Evolutionary conservation across 2,888 invertebrate species (phyloP).

Genomic region (Neuroscelio doddi): DNA sequence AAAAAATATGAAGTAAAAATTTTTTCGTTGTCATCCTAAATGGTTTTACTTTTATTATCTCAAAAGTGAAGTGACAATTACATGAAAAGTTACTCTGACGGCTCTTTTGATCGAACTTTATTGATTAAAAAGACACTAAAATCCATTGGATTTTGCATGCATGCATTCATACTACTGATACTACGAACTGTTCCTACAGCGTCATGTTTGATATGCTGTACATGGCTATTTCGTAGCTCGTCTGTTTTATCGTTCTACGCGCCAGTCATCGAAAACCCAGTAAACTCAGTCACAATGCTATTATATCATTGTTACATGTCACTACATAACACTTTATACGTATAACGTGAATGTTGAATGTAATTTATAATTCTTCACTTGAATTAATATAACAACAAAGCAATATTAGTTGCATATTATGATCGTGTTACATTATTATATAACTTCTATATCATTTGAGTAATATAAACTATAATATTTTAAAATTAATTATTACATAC

Average conservation of each 20-base stretch:
- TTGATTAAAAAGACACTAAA: conserved; percentile 31
- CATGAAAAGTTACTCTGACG: conserved; percentile 38
- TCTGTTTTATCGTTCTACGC: conserved; percentile 11
- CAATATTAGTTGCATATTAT: too few relatives aligned
- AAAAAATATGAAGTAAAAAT: too few relatives aligned
- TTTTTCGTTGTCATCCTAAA: conserved; percentile 11
- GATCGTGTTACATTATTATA: too few relatives aligned
- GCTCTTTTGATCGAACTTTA: conserved; percentile 41
- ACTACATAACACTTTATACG: too few relatives aligned
- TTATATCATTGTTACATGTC: too few relatives aligned
- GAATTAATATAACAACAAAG: too few relatives aligned
- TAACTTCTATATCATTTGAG: too few relatives aligned
- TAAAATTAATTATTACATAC: too few relatives aligned
- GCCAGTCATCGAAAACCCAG: conserved; percentile 18
- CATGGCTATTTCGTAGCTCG: conserved; percentile 11
- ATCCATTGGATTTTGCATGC: conserved; percentile 15
- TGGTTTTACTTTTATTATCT: conserved; percentile 29
- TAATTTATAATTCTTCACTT: too few relatives aligned
- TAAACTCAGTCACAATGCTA: too few relatives aligned
- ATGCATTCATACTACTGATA: conserved; percentile 18
- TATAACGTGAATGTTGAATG: too few relatives aligned
- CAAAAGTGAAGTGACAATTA: conserved; percentile 27
- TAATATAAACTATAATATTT: too few relatives aligned
- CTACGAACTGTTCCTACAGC: conserved; percentile 13
- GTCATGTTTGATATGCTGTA: conserved; percentile 17